These are phyloP conservation scores for Margaritifera margaritifera DNA, from an alignment of 2,888 invertebrate genomes.

Conservation along the genomic window DNA sequence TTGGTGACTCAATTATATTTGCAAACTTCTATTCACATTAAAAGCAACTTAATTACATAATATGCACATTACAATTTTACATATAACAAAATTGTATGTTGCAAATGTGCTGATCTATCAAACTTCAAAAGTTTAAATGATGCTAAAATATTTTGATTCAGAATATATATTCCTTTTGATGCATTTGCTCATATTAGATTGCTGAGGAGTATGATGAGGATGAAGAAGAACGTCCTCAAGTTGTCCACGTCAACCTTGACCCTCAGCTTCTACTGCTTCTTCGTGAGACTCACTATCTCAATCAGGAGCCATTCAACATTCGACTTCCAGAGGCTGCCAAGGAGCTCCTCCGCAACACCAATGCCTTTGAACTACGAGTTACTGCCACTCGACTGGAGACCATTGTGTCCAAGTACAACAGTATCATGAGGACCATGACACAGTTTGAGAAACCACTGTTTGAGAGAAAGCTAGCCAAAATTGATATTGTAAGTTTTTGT, in stretches of 20 bases:
- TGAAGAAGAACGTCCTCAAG: constrained; percentile 65
- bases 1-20: no score
- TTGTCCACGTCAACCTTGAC: constrained; percentile 71
- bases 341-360: constrained; percentile 66
- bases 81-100: no score
- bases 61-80: no score
- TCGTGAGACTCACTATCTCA: constrained; percentile 69
- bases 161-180: no score
- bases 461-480: constrained; percentile 69
- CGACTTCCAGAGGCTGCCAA: constrained; percentile 62
- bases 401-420: constrained; percentile 71
- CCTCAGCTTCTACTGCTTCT: constrained; percentile 68
- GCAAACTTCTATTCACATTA: no score
- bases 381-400: constrained; percentile 70
- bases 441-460: constrained; percentile 70
- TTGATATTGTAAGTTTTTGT: constrained; percentile 64
- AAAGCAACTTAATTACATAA: no score
- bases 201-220: constrained; percentile 71
- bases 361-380: constrained; percentile 63
- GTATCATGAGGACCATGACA: constrained; percentile 69
- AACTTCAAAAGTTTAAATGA: no score
- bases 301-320: constrained; percentile 67
- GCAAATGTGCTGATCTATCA: no score
- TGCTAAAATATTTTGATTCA: no score
- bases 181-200: constrained; percentile 47